phyloP scores from a whole-genome alignment of 2,113 vertebrate species.

The Oenanthe melanoleuca region DNA sequence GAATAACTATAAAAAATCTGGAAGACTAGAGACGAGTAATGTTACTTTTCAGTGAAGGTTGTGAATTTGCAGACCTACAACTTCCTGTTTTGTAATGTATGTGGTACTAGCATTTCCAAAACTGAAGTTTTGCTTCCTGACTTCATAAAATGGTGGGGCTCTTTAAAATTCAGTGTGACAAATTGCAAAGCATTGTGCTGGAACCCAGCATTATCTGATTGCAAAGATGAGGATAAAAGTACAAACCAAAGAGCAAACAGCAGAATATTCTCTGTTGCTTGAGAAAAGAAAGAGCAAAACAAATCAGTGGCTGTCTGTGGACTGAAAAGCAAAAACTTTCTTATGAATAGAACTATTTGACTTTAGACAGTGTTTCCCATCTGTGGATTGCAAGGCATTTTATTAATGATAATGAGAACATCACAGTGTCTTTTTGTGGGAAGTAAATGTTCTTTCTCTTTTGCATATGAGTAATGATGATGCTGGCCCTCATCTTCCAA shows the following conservation, averaged over 20 bases:
- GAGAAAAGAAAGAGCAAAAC: not conserved
- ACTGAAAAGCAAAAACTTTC: not conserved
- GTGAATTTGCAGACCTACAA: not conserved
- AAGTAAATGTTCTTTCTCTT: not conserved
- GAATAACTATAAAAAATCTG: not conserved
- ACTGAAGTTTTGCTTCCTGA: not conserved
- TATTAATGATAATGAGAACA: not conserved
- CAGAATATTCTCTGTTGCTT: not conserved
- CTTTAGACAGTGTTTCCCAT: not conserved
- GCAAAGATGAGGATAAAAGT: not conserved
- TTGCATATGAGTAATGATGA: not conserved
- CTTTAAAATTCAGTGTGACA: not conserved
- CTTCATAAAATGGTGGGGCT: not conserved
- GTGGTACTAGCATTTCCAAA: not conserved
- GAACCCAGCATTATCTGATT: not conserved
- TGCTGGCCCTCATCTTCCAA: not conserved
- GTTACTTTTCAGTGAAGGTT: not conserved
- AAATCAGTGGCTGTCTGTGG: not conserved
- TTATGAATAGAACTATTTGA: not conserved
- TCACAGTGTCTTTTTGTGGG: not conserved
- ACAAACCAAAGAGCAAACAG: not conserved
- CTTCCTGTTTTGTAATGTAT: not conserved
- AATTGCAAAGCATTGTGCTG: not conserved
- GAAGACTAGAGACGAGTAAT: not conserved
- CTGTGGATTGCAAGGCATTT: not conserved